Percentiles rank a stretch among this genome's conserved stretches.
These are phyloP conservation scores for Diplodus sargus DNA, from an alignment of 2,797 vertebrate species.

Conservation along the genomic window DNA sequence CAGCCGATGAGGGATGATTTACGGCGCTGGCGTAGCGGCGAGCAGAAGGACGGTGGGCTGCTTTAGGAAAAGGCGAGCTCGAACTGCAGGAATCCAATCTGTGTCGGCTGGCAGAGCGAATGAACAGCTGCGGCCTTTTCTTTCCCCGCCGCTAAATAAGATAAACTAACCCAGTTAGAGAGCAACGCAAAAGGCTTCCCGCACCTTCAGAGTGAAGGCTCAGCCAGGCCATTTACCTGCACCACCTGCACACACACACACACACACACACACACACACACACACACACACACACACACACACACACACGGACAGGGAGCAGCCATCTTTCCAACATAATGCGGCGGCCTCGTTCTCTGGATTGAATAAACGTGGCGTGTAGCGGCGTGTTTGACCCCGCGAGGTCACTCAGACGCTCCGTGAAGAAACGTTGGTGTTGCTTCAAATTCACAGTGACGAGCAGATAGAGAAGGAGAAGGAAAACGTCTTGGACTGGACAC, in stretches of 20 bases:
- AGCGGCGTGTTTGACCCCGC: slow-evolving; percentile 37
- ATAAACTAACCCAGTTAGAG: slow-evolving; percentile 76
- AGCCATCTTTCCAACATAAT: slow-evolving; percentile 9
- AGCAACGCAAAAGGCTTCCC: slow-evolving; percentile 64
- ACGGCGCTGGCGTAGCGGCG: slow-evolving; percentile 51
- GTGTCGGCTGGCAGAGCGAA: slow-evolving; percentile 67
- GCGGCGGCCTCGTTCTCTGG: slow-evolving; percentile 6
- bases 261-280: slow-evolving; percentile 17
- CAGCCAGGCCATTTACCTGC: slow-evolving; percentile 60
- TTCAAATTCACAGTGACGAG: slow-evolving; percentile 30
- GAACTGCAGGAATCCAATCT: slow-evolving; percentile 77
- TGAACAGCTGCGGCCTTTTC: slow-evolving; percentile 80
- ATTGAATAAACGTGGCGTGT: slow-evolving; percentile 16
- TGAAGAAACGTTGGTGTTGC: neutral
- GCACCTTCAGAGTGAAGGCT: slow-evolving; percentile 39
- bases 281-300: slow-evolving; percentile 25
- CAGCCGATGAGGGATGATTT: slow-evolving; percentile 73
- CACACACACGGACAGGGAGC: slow-evolving; percentile 8
- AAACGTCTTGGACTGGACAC: slow-evolving; percentile 4
- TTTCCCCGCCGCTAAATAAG: slow-evolving; percentile 77
- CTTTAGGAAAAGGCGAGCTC: slow-evolving; percentile 65
- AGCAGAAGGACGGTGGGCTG: slow-evolving; percentile 41
- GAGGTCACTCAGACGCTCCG: neutral
- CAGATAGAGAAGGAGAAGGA: slow-evolving; percentile 9
- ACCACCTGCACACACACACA: slow-evolving; percentile 42